Percentiles rank a stretch among this genome's conserved stretches.
These are phyloP conservation scores for Rotaria sp. DNA, from an alignment of 2,888 invertebrate genomes.

Conservation along the genomic window DNA sequence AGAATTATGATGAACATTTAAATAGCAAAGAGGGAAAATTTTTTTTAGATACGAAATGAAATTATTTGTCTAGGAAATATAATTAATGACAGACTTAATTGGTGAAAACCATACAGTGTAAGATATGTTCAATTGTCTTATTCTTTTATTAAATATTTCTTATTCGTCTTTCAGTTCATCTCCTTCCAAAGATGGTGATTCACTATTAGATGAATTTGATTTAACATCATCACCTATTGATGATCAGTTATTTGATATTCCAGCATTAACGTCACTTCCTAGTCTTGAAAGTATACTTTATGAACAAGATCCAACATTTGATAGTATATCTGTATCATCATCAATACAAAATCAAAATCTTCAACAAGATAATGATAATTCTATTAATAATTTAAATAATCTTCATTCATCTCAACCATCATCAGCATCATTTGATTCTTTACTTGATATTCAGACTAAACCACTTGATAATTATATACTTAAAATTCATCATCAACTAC, in stretches of 20 bases:
- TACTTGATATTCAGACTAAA: not conserved
- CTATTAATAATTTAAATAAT: not conserved
- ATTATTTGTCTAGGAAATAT: not conserved
- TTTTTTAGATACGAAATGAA: not conserved
- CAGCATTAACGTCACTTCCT: conserved; percentile 55
- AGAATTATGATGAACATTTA: not conserved
- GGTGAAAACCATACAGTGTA: not conserved
- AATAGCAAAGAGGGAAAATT: not conserved
- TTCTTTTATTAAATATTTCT: not conserved
- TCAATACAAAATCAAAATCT: not conserved
- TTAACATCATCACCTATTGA: not conserved
- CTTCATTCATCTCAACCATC: not conserved
- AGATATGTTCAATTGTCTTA: not conserved
- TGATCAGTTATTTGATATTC: not conserved
- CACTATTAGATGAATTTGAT: not conserved
- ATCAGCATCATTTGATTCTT: conserved; percentile 20
- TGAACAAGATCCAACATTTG: conserved; percentile 56
- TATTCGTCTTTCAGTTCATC: not conserved
- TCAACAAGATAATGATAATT: not conserved
- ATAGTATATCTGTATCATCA: not conserved
- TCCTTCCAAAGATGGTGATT: not conserved
- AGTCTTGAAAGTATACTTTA: conserved; percentile 74
- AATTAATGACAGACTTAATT: not conserved
- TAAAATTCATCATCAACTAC: not conserved
- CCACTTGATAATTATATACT: conserved; percentile 11